phyloP scores from a whole-genome alignment of 2,113 vertebrate genomes.

The Callithrix jacchus region DNA sequence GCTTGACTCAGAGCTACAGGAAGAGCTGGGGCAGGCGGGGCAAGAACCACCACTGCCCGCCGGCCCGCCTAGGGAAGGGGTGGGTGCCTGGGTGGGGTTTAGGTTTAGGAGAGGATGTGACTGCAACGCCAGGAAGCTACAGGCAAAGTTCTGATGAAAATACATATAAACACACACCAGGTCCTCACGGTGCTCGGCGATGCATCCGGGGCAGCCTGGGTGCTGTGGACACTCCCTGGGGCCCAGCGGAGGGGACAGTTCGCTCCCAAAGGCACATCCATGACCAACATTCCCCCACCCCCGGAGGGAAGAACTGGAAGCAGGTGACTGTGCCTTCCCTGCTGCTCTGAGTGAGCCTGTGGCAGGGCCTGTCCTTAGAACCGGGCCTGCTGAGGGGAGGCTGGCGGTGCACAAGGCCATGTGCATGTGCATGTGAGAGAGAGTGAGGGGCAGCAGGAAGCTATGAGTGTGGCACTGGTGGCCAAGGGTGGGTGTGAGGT shows the following conservation, averaged over 20 bases:
- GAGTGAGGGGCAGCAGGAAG: neutral
- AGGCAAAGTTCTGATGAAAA: slow-evolving; percentile 45
- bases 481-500: neutral
- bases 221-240: neutral
- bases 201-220: neutral
- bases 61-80: slow-evolving; percentile 2
- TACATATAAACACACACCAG: slow-evolving; percentile 39
- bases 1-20: slow-evolving; percentile 64
- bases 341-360: neutral
- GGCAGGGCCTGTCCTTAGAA: neutral
- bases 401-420: accelerated
- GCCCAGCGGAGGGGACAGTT: neutral
- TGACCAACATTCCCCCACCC: neutral
- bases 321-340: slow-evolving; percentile 59
- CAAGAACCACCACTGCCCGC: neutral
- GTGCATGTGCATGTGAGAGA: neutral
- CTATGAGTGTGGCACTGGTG: accelerated
- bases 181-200: neutral
- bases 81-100: slow-evolving; percentile 74
- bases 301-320: slow-evolving; percentile 34
- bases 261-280: neutral
- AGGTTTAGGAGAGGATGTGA: slow-evolving; percentile 72
- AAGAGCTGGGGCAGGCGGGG: slow-evolving; percentile 50
- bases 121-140: slow-evolving; percentile 64
- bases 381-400: neutral